These are phyloP conservation scores for Solea senegalensis DNA, from an alignment of 2,113 vertebrate genomes.

Conservation along the genomic window DNA sequence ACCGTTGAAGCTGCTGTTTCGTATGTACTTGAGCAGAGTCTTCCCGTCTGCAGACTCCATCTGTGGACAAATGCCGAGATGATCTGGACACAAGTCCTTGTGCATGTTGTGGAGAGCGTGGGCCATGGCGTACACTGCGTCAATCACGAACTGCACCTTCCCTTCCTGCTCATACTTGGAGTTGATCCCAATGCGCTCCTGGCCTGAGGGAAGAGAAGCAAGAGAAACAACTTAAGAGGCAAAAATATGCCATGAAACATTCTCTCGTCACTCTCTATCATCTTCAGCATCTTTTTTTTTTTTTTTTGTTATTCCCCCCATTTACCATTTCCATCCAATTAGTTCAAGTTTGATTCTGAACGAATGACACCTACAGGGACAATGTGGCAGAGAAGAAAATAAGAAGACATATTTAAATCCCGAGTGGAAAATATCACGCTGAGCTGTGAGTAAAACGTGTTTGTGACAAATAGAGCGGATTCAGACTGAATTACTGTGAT, in stretches of 20 bases:
- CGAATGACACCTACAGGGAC: slow-evolving; percentile 42
- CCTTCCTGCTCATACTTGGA: slow-evolving; percentile 81
- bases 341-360: slow-evolving; percentile 31
- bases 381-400: slow-evolving; percentile 30
- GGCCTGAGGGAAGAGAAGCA: slow-evolving; percentile 57
- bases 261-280: slow-evolving; percentile 19
- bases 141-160: slow-evolving; percentile 82
- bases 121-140: slow-evolving; percentile 79
- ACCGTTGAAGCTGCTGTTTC: slow-evolving; percentile 79
- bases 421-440: slow-evolving; percentile 49
- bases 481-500: slow-evolving; percentile 44
- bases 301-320: neutral
- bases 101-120: slow-evolving; percentile 81
- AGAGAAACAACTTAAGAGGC: slow-evolving; percentile 1
- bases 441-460: slow-evolving; percentile 45
- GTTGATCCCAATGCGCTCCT: slow-evolving; percentile 79
- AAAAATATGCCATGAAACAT: slow-evolving; percentile 35
- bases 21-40: slow-evolving; percentile 78
- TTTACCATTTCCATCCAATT: slow-evolving; percentile 33
- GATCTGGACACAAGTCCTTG: slow-evolving; percentile 76
- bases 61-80: slow-evolving; percentile 71
- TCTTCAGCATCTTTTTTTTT: slow-evolving; percentile 29
- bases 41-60: slow-evolving; percentile 79
- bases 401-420: slow-evolving; percentile 50
- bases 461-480: slow-evolving; percentile 46